Percentiles rank a stretch among this genome's conserved stretches.
Evolutionary conservation across 2,113 vertebrate genomes (phyloP).

Genomic region (Alethe diademata): DNA sequence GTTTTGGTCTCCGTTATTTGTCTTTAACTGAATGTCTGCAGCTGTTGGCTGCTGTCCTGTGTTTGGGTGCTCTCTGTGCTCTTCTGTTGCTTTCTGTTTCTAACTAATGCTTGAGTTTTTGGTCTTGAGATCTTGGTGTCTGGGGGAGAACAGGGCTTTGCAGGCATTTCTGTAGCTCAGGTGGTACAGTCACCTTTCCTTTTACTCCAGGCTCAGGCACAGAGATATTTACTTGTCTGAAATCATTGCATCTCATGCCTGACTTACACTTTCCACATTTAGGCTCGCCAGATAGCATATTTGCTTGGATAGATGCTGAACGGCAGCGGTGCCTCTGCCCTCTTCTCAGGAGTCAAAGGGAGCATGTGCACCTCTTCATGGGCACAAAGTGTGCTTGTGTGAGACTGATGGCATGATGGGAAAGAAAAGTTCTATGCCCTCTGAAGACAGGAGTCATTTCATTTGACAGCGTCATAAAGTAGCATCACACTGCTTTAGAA

Average conservation of each 20-base stretch:
- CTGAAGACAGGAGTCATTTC: background rate
- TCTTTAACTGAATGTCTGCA: background rate
- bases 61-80: background rate
- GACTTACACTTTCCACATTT: background rate
- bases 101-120: background rate
- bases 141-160: background rate
- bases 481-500: background rate
- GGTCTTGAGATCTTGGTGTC: background rate
- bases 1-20: background rate
- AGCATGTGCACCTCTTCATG: background rate
- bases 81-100: background rate
- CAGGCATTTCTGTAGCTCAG: background rate
- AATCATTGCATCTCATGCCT: background rate
- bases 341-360: background rate
- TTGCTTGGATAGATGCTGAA: background rate
- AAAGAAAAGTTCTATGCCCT: background rate
- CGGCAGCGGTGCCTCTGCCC: background rate
- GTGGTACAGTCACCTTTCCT: background rate
- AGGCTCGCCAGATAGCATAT: accelerated
- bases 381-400: background rate
- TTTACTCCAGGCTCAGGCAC: background rate
- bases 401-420: background rate
- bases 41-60: background rate
- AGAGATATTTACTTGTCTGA: background rate
- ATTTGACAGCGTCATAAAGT: background rate